Conservation (phyloP, 2,888 invertebrate species). For the Dyspetes luteomarginatus region DNA sequence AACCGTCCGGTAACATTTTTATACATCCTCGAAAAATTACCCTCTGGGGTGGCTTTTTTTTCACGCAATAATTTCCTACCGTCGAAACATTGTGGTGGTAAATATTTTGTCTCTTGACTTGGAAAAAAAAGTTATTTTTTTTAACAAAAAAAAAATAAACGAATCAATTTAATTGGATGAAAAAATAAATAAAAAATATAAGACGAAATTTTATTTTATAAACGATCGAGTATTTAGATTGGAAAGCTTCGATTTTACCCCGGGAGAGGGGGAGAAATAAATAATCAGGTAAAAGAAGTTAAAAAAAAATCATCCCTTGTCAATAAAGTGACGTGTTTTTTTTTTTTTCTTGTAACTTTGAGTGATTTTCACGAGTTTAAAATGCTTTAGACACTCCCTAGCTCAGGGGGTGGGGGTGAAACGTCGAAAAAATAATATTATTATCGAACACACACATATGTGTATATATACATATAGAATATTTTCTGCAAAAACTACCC, state of each 20-base stretch:
- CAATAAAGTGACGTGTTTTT: not conserved
- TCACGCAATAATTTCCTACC: not conserved
- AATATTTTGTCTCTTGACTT: not conserved
- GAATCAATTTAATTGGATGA: not conserved
- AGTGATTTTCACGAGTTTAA: not conserved
- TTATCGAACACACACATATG: not conserved
- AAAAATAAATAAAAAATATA: not conserved
- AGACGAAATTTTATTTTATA: not conserved
- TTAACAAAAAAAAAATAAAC: not conserved
- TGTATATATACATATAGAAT: no score
- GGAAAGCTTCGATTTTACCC: not conserved
- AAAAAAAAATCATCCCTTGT: slow-evolving; percentile 3
- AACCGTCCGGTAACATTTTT: slow-evolving; percentile 41
- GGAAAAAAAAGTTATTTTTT: no score
- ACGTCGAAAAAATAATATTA: not conserved
- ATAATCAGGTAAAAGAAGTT: not conserved
- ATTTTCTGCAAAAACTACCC: not conserved
- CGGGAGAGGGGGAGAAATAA: not conserved
- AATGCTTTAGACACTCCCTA: not conserved
- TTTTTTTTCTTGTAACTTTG: not conserved
- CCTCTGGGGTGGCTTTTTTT: no score
- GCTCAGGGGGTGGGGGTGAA: not conserved
- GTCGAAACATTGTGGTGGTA: slow-evolving; percentile 31
- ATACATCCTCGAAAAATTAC: slow-evolving; percentile 8
- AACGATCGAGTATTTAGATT: not conserved